Evolutionary conservation across 2,797 vertebrate species (phyloP), one percentile per base, ranked within the genome.

Genomic region (Neopelma chrysocephalum): DNA sequence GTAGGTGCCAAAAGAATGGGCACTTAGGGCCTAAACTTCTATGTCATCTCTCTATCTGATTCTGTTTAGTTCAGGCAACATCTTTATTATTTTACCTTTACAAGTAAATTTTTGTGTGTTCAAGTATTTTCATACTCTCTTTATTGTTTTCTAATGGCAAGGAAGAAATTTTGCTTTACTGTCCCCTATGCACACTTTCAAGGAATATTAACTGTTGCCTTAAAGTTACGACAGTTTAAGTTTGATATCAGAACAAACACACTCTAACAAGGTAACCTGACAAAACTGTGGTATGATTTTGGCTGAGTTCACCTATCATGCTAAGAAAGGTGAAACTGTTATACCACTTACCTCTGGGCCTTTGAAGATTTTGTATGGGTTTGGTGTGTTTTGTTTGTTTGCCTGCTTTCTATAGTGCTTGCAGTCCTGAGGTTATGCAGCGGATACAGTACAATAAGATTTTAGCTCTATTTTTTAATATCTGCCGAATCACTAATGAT

Each of bases 381-480:
- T 73, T 80, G 4, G 13, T 48, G 10, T 8, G 1, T 4, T 61
- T 77, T 31, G 5, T 45, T 79, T 80, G 2, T 48, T 89, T 79
- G 1, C 14, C 79, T 70, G 4, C 9, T 69, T 85, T 64, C 29
- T 34, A 19, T 21, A n/a, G 1, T 29, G 32, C 19, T 51, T 86
- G 27, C 42, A 69, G n/a, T 34, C 29, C 45, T 87, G 38, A 27
- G 82, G 22, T 71, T 65, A 17, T 58, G 21, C 22, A 61, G 16
- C 70, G 31, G 12, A 43, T 64, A 45, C 17, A 56, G 14, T 21
- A 42, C 11, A 47, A 32, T 58, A 15, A 32, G 15, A 50, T 60
- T 85, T 79, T 79, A 68, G 23, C 9, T 79, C 25, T 56, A 4
- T 34, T 93, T 94, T 81, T 82, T 42, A 70, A 73, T 93, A 70